Evolutionary conservation across 1,140 invertebrate genomes (phyloP), one percentile per base, ranked within the genome.

Genomic region (Aphelenchoides avenae): DNA sequence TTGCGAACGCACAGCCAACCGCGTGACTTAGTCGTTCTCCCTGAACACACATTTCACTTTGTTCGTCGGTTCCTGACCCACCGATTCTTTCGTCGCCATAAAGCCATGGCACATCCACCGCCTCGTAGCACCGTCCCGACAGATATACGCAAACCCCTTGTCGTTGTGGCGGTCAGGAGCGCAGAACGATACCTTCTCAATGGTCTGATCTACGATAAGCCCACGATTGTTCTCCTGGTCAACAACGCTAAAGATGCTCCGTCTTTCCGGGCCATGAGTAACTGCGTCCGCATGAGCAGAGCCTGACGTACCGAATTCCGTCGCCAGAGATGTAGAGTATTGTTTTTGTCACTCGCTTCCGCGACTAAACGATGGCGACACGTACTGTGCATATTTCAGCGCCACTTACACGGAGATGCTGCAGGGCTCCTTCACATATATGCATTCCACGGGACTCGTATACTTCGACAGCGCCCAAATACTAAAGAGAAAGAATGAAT

Each of bases 101-200:
- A 99, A 99, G 42, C 92, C 94, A 81, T 99, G 95, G 75, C 95
- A 99, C 91, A 99, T 96, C 95, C 95, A 99, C 15, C 94, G 85
- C 42, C 87, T 80, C 2, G 80, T 89, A 9, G 86, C 88, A 5
- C 85, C 88, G 77, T 89, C 88, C 68, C 86, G 83, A 74, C 89
- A 89, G 64, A 90, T 89, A 76, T 89, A 94, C 52, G 89, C 89
- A 79, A 99, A 99, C 9, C 94, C 95, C 64, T 90, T 87, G 68
- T 97, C 92, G 74, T 97, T 89, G 78, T 96, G 95, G 53, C 93
- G 84, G 80, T 99, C 95, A 0, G 95, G 95, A 6, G 95, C 92
- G 81, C 95, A 99, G 79, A 99, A 99, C 2, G 93, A 98, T 0
- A 99, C 95, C 79, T 99, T 99, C 76, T 99, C 95, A 58, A 99